Conservation (phyloP, 2,113 vertebrate species). For the Chaetops frenatus region DNA sequence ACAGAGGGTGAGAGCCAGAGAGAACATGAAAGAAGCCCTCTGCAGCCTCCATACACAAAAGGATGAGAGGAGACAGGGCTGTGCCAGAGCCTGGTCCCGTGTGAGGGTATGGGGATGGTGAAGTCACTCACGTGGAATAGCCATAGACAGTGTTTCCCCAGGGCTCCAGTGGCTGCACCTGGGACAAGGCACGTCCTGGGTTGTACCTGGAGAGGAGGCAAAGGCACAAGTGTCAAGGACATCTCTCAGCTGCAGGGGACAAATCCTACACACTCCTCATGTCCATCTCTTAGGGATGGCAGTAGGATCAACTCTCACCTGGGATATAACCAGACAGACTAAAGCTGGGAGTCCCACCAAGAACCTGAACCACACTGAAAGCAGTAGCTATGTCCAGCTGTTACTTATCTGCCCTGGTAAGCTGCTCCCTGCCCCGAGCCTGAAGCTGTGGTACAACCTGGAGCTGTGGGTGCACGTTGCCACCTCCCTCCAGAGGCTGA, state of each 20-base stretch:
- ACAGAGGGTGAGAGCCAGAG: not conserved
- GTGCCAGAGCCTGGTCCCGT: not conserved
- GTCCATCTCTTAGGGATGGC: not conserved
- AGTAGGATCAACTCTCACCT: not conserved
- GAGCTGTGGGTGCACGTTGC: not conserved
- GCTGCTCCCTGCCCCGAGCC: not conserved
- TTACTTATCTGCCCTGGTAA: not conserved
- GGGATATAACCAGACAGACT: not conserved
- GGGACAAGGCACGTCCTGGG: constrained; percentile 70
- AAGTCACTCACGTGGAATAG: constrained; percentile 81
- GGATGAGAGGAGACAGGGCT: not conserved
- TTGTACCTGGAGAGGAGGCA: constrained; percentile 73
- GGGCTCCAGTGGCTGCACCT: constrained; percentile 74
- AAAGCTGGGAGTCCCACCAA: not conserved
- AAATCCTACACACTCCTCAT: not conserved
- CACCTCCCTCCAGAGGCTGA: not conserved
- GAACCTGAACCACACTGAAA: not conserved
- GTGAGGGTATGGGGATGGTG: not conserved
- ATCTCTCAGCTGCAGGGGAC: not conserved
- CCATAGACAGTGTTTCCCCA: constrained; percentile 85
- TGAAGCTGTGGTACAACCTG: not conserved
- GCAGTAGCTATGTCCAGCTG: not conserved
- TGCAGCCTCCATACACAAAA: not conserved
- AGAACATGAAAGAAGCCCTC: not conserved
- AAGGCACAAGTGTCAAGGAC: accelerated